Conservation (phyloP, 2,888 invertebrate species). For the Limenitis camilla region DNA sequence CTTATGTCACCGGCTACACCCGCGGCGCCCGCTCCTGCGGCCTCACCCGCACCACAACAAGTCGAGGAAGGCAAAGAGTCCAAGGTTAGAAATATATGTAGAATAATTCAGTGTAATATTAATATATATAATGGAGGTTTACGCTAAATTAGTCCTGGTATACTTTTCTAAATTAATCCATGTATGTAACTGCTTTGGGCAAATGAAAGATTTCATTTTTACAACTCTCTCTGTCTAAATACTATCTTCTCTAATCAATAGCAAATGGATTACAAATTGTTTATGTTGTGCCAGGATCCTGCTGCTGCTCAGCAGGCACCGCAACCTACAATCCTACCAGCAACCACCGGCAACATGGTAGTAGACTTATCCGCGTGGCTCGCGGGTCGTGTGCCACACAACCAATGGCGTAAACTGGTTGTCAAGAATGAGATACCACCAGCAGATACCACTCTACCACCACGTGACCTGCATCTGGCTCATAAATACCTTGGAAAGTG, state of each 20-base stretch:
- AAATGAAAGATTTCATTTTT: too few species aligned
- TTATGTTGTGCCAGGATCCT: conserved; percentile 3
- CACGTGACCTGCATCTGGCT: conserved; percentile 51
- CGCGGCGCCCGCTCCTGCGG: conserved; percentile 23
- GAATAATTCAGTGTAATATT: too few species aligned
- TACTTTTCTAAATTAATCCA: neutral
- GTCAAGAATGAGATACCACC: conserved; percentile 28
- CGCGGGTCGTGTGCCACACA: conserved; percentile 55
- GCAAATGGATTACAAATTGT: neutral
- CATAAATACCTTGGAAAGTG: conserved; percentile 59
- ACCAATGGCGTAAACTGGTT: conserved; percentile 56
- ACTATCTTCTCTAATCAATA: too few species aligned
- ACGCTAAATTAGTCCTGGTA: neutral
- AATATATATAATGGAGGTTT: too few species aligned
- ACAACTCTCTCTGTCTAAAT: too few species aligned
- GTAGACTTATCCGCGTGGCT: conserved; percentile 73
- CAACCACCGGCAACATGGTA: conserved; percentile 50
- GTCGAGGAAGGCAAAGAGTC: conserved; percentile 51
- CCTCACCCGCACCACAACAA: conserved; percentile 40
- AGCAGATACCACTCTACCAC: conserved; percentile 30
- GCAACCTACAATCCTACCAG: conserved; percentile 9
- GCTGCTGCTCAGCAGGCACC: conserved; percentile 1
- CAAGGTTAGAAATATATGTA: too few species aligned
- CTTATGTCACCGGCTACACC: conserved; percentile 79
- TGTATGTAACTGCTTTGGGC: neutral